Percentiles rank a stretch among this genome's conserved stretches.
These are phyloP conservation scores for Pseudomyrmex sp. DNA, from an alignment of 1,140 invertebrate genomes.

Conservation along the genomic window DNA sequence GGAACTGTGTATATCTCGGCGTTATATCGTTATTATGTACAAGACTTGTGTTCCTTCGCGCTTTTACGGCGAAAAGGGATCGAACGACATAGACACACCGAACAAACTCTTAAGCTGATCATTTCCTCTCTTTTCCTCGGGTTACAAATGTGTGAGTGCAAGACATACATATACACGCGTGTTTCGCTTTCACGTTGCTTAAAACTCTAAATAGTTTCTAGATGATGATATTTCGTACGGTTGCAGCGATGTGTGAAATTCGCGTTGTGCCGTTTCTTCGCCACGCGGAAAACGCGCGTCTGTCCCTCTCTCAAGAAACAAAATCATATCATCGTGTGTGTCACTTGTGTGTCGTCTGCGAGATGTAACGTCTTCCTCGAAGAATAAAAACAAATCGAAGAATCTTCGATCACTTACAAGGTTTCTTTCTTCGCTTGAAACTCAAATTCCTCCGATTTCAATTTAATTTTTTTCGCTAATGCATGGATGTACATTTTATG, in stretches of 20 bases:
- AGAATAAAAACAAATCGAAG: too few species aligned
- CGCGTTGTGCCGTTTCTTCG: constrained; percentile 3
- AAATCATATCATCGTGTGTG: too few species aligned
- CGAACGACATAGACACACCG: constrained; percentile 60
- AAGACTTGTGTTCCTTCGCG: constrained; percentile 55
- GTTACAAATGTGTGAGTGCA: constrained; percentile 63
- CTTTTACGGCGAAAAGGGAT: constrained; percentile 39
- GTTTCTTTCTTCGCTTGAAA: too few species aligned
- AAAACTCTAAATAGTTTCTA: constrained; percentile 59
- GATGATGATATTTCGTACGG: constrained; percentile 13
- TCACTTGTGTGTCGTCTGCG: too few species aligned
- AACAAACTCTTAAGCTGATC: constrained; percentile 49
- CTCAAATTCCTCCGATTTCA: too few species aligned
- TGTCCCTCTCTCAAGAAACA: not conserved
- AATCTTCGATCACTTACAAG: too few species aligned
- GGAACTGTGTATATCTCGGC: constrained; percentile 68
- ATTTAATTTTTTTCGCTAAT: too few species aligned
- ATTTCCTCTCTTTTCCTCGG: constrained; percentile 17
- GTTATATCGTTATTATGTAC: constrained; percentile 64
- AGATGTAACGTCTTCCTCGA: too few species aligned
- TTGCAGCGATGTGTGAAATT: constrained; percentile 39
- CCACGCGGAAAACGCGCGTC: not conserved
- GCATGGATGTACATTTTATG: too few species aligned
- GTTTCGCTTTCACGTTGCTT: constrained; percentile 44
- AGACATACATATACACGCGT: constrained; percentile 62